Percentiles rank a stretch among this genome's conserved stretches.
Conservation (phyloP, 2,797 vertebrate species). For the Orestias chungarensis region DNA sequence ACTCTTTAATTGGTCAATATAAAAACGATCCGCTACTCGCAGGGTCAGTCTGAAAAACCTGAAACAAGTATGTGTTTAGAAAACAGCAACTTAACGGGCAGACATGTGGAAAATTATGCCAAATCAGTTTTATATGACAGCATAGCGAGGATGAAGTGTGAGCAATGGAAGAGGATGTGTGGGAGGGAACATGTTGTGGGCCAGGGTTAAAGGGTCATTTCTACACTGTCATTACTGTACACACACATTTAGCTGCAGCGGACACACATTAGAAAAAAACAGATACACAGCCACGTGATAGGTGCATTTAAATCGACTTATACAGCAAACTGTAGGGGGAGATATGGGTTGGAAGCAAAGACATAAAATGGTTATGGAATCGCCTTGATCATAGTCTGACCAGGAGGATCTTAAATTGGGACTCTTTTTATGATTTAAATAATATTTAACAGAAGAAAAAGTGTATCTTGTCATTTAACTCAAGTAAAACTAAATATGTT, state of each 20-base stretch:
- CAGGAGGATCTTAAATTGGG: no score
- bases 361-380: no score
- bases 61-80: slow-evolving; percentile 2
- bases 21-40: not conserved
- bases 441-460: no score
- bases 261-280: not conserved
- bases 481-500: no score
- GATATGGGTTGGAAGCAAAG: no score
- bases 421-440: no score
- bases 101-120: slow-evolving; percentile 33
- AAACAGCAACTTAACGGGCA: not conserved
- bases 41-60: slow-evolving; percentile 1
- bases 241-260: slow-evolving; percentile 37
- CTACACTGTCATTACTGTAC: slow-evolving; percentile 62
- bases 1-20: not conserved
- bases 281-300: slow-evolving; percentile 20
- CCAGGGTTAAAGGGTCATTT: slow-evolving; percentile 59
- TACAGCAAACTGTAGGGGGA: no score
- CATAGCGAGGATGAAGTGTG: slow-evolving; percentile 38
- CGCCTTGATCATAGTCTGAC: no score
- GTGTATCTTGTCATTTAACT: no score
- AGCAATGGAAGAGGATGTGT: slow-evolving; percentile 53
- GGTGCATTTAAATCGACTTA: slow-evolving; percentile 5
- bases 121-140: slow-evolving; percentile 40
- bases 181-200: slow-evolving; percentile 64